Evolutionary conservation across 1,140 invertebrate genomes (phyloP).

Genomic region (Holcopasites calliopsidis): DNA sequence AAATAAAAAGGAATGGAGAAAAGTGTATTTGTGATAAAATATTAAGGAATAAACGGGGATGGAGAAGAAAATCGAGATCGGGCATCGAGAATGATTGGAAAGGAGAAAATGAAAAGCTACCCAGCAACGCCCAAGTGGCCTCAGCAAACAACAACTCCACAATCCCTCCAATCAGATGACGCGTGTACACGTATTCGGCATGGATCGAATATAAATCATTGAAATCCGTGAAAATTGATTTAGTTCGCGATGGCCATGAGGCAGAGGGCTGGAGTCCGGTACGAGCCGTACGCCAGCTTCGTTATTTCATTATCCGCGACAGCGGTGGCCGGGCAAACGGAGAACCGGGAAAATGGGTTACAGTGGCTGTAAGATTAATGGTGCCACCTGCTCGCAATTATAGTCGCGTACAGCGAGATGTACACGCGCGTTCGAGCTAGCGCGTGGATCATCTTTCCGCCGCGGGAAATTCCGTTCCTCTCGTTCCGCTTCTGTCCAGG

Average conservation of each 20-base stretch:
- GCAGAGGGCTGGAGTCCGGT: neutral
- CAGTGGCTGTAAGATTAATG: constrained; percentile 71
- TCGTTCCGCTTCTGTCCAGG: neutral
- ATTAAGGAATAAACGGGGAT: too few species aligned
- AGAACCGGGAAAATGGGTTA: constrained; percentile 64
- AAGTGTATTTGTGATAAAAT: too few species aligned
- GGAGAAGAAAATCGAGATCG: too few species aligned
- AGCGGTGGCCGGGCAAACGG: constrained; percentile 30
- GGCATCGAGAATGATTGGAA: too few species aligned
- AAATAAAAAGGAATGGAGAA: too few species aligned
- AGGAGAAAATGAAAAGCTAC: too few species aligned
- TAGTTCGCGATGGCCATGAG: constrained; percentile 16
- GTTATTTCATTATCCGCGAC: constrained; percentile 66
- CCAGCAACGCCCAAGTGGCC: too few species aligned
- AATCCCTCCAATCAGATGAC: constrained; percentile 5
- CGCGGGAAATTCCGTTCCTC: constrained; percentile 11
- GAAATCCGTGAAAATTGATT: constrained; percentile 49
- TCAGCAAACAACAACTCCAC: neutral
- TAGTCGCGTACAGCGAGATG: constrained; percentile 39
- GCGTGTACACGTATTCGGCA: neutral
- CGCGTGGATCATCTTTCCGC: constrained; percentile 12
- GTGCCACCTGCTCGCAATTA: constrained; percentile 71
- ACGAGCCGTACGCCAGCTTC: constrained; percentile 6
- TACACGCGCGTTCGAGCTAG: constrained; percentile 25
- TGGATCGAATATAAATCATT: constrained; percentile 21